Base-by-base conservation (phyloP, 1,140 invertebrate genomes). In the Drosophila kohkoa region DNA sequence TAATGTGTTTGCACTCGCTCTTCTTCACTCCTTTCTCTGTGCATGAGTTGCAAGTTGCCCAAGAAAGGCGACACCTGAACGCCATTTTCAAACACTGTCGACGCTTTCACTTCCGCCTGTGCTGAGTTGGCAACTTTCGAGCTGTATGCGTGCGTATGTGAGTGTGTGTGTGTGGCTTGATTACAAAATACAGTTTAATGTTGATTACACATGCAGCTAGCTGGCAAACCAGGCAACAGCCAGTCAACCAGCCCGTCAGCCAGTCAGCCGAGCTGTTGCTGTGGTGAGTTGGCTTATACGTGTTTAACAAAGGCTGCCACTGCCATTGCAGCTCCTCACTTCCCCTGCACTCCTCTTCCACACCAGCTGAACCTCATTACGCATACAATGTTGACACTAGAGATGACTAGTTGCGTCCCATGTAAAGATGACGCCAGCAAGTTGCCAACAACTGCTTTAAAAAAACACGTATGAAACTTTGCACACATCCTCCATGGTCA, bases 171-270 rank as follows among this genome's bases (percentile, higher is more conserved):
- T 72, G 75, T 75, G 77, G 68, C 60, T 83, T 87, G 82, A 87
- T 87, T 87, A 80, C 82, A 88, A 87, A 87, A 87, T 87, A 87
- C 83, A 77, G 82, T 87, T 87, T 87, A 88, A 87, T 87, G 82
- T 87, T 87, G 83, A 87, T 87, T 87, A 87, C 83, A 87, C 85
- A 83, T 82, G 80, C 73, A 83, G 68, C 32, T 63, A 82, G 48
- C 74, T 25, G 20, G 20, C 20, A 25, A 25, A 25, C 20, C 20
- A 25, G 20, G 20, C 20, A 25, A 25, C 54, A 46, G 13, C 74
- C 54, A 28, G 77, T 55, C 28, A 70, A n/a, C 10, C 32, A 73
- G 35, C n/a, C 67, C 71, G 51, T 57, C 54, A 46, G 13, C 74
- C 54, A 28, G 77, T 55, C 28, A 70, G 13, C 10, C 32, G 58